Base-by-base conservation (phyloP, 2,113 vertebrate genomes). In the Hymenochirus boettgeri region DNA sequence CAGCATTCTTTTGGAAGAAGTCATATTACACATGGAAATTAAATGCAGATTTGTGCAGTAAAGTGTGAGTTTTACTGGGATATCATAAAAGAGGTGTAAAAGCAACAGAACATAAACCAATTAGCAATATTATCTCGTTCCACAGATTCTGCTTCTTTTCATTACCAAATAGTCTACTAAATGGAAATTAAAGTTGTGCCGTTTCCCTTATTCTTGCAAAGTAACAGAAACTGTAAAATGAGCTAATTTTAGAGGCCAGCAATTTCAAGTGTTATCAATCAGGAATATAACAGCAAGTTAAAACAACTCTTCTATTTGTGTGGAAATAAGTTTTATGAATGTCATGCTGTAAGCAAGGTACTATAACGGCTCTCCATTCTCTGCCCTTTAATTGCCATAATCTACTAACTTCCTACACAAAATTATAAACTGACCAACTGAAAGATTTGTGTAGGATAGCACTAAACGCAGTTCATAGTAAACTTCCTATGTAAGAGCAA, bases 91-190 rank as follows among this genome's bases (percentile, higher is more conserved):
- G 51, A 60, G 52, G 33, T 42, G 51, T 21, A 53, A 50, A 65
- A 48, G 54, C 31, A 65, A 65, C 53, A 57, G 29, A 55, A 57
- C 31, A 46, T 58, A 57, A 69, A 60, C 56, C 57, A 60, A 59
- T 69, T 60, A 69, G 65, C 65, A 69, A 53, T 60, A 60, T 69
- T 69, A 69, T 69, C 65, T 69, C 56, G 35, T 69, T 69, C 56
- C 27, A 69, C 65, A 60, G 65, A 69, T 57, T 42, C 50, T 42
- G 56, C 47, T 60, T 31, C 55, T 60, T 69, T 69, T 60, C 65
- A 69, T 69, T 69, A 39, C 65, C 65, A 59, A 60, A 69, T 60
- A 29, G 37, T 69, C 57, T 69, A 35, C 56, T 60, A 69, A 69
- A 69, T 69, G 47, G 19, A 57, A 52, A 50, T 37, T 37, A 60